A percentile compares a stretch with the other conserved stretches of the same genome.
phyloP scores from a whole-genome alignment of 2,888 invertebrate genomes.

The Nematopogon swammerdamellus region DNA sequence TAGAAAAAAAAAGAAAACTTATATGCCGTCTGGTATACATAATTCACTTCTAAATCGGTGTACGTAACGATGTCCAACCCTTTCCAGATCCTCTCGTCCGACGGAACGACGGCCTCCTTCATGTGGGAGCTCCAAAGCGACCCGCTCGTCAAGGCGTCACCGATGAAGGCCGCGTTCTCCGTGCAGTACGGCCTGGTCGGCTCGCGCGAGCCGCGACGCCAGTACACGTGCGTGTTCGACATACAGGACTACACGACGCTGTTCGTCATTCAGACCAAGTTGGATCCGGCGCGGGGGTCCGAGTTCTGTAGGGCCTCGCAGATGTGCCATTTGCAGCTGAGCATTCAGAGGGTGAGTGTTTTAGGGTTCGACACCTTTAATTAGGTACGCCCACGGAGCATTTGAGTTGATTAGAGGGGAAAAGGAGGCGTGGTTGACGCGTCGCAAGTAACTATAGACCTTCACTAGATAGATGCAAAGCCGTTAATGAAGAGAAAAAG shows the following conservation, averaged over 20 bases:
- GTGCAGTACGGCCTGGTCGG: conserved; percentile 29
- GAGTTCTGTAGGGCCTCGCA: conserved; percentile 89
- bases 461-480: too few species aligned
- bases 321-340: conserved; percentile 78
- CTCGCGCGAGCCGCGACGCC: conserved; percentile 30
- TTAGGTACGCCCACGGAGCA: too few species aligned
- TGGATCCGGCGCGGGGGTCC: conserved; percentile 75
- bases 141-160: conserved; percentile 54
- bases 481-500: too few species aligned
- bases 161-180: conserved; percentile 44
- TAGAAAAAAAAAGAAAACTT: too few species aligned
- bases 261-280: conserved; percentile 72
- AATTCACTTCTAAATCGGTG: too few species aligned
- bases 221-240: conserved; percentile 70
- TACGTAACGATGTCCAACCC: too few species aligned
- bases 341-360: conserved; percentile 59
- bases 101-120: conserved; percentile 73
- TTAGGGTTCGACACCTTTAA: too few species aligned
- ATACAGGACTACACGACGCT: conserved; percentile 82
- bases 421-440: too few species aligned
- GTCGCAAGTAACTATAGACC: too few species aligned
- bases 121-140: conserved; percentile 78
- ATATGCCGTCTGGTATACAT: too few species aligned
- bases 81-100: conserved; percentile 61
- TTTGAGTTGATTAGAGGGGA: too few species aligned